A percentile compares a stretch with the other conserved stretches of the same genome.
Conservation (phyloP, 2,797 vertebrate genomes). For the Halcyon leucocephala region DNA sequence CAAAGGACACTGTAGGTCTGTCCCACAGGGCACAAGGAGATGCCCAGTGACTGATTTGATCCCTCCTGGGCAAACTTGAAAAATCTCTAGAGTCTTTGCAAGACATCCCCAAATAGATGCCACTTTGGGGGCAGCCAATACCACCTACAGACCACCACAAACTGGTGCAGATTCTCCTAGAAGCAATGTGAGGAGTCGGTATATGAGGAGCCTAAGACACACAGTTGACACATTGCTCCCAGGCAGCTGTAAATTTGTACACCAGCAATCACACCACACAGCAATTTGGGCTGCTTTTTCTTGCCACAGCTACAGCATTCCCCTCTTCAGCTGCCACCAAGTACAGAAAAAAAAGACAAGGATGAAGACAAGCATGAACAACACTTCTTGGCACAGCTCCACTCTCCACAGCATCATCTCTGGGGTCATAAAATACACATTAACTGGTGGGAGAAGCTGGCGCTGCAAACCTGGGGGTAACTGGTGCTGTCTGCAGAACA, state of each 20-base stretch:
- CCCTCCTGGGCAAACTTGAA: neutral
- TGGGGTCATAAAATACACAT: slow-evolving; percentile 40
- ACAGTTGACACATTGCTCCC: neutral
- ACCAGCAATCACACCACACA: neutral
- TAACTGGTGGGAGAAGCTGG: slow-evolving; percentile 22
- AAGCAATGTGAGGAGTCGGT: neutral
- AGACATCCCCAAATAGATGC: neutral
- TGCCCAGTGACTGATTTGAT: neutral
- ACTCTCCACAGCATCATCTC: neutral
- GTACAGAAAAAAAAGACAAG: neutral
- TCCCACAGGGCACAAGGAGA: neutral
- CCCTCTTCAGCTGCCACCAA: neutral
- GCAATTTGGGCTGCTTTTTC: neutral
- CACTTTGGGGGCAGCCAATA: neutral
- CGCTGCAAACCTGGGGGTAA: slow-evolving; percentile 4
- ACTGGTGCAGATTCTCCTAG: neutral
- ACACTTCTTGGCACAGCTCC: slow-evolving; percentile 20
- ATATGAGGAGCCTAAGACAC: neutral
- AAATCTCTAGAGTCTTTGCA: neutral
- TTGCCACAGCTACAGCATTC: neutral
- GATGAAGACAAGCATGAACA: slow-evolving; percentile 42
- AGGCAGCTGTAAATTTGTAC: neutral
- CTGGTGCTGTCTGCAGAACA: neutral
- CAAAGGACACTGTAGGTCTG: neutral
- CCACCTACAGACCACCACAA: neutral